A percentile compares a stretch with the other conserved stretches of the same genome.
Conservation (phyloP, 2,797 vertebrate species). For the Characodon lateralis region DNA sequence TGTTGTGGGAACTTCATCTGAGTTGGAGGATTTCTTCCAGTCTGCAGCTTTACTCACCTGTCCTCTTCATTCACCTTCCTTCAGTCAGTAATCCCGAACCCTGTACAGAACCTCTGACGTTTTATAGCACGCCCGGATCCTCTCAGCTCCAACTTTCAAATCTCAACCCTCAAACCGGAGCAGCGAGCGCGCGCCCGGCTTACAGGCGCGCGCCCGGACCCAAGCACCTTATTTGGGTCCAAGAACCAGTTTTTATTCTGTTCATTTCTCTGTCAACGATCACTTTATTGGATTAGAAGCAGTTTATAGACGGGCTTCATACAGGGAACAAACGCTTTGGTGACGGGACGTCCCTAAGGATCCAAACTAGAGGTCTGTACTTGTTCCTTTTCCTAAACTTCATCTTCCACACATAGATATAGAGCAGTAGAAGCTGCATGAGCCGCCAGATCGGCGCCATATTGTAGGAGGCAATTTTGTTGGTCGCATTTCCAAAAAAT, state of each 20-base stretch:
- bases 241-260: not conserved
- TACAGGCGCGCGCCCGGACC: not conserved
- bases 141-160: conserved; percentile 45
- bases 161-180: conserved; percentile 23
- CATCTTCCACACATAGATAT: conserved; percentile 18
- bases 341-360: not conserved
- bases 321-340: not conserved
- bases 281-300: not conserved
- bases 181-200: not conserved
- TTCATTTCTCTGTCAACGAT: not conserved
- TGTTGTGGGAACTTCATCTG: no score
- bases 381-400: conserved; percentile 29
- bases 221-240: not conserved
- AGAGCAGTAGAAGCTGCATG: not conserved
- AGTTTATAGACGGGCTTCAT: not conserved
- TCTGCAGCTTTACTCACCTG: conserved; percentile 33
- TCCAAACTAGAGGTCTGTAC: conserved; percentile 2
- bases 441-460: not conserved
- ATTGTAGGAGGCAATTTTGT: not conserved
- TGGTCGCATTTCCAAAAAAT: not conserved
- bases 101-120: not conserved
- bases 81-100: not conserved
- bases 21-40: not conserved
- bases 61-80: conserved; percentile 26
- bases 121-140: not conserved